Base-by-base conservation (phyloP, 2,113 vertebrate genomes). In the Cephalopterus ornatus region DNA sequence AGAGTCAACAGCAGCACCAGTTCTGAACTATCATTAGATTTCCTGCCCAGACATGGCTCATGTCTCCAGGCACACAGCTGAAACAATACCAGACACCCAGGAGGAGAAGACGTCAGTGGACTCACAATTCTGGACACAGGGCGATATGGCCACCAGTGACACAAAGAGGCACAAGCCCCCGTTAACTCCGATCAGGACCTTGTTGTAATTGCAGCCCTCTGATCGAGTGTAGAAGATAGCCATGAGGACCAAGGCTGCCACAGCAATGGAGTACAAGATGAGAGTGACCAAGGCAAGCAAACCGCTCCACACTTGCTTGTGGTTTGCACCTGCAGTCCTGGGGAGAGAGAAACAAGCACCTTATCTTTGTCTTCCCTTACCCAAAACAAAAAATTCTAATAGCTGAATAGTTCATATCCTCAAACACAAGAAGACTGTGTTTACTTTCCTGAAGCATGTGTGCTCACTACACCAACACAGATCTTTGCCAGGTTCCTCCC, bases 51-150 rank as follows among this genome's bases (percentile, higher is more conserved):
- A 74, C 22, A 53, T 0, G 0, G 50, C 22, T 73, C 22, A 35
- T 5, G 41, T 16, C 41, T 66, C 19, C n/a, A 58, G 37, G 50
- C 42, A 62, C 33, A 46, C 27, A 81, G 8, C 1, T 9, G 28
- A 3, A 22, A 11, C 46, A 86, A 42, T 49, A 50, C 32, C 33
- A 62, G 17, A 47, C 49, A 39, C 21, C 13, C 21, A 11, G 16
- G 19, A 89, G 26, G 50, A 53, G 66, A 67, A 39, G 5, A 53
- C 10, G 35, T 39, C 41, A 67, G 10, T 0, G 12, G 62, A 91
- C 99, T 99, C 96, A 99, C 99, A 96, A 94, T 98, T 98, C 95
- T 99, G 99, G 86, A 99, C 99, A 87, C 97, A 99, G 7, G 99
- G 99, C 0, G 98, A 99, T 97, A 99, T 99, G 94, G 99, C 99